A percentile compares a stretch with the other conserved stretches of the same genome.
Conservation (phyloP, 2,888 invertebrate genomes). For the Minunthozetes semirufus region DNA sequence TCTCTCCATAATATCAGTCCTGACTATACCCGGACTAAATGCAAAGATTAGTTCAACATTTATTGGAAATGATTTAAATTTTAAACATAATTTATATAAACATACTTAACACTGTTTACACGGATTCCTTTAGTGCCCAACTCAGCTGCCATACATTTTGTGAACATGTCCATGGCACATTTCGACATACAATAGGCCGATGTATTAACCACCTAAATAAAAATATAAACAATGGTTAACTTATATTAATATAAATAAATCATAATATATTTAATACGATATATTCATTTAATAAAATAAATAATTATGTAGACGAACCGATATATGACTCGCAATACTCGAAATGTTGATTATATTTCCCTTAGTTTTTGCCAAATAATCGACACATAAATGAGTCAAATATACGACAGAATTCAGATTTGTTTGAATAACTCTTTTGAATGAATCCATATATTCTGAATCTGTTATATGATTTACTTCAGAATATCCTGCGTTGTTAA, state of each 20-base stretch:
- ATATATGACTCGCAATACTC: not conserved
- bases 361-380: too few species aligned
- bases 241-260: not conserved
- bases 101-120: not conserved
- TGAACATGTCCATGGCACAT: not conserved
- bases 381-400: too few species aligned
- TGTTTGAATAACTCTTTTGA: not conserved
- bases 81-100: too few species aligned
- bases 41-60: too few species aligned
- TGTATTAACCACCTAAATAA: not conserved
- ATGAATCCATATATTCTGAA: not conserved
- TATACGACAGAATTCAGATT: not conserved
- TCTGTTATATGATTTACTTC: not conserved
- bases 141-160: not conserved
- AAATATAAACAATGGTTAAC: not conserved
- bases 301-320: too few species aligned
- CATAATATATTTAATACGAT: not conserved
- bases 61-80: not conserved
- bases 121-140: not conserved
- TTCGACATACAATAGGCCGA: not conserved
- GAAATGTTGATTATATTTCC: constrained; percentile 13
- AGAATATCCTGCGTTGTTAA: not conserved
- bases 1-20: too few species aligned
- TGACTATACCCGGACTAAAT: too few species aligned
- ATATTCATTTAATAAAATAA: too few species aligned